phyloP scores from a whole-genome alignment of 2,888 invertebrate species.

The Lasioglossum pauxillum region DNA sequence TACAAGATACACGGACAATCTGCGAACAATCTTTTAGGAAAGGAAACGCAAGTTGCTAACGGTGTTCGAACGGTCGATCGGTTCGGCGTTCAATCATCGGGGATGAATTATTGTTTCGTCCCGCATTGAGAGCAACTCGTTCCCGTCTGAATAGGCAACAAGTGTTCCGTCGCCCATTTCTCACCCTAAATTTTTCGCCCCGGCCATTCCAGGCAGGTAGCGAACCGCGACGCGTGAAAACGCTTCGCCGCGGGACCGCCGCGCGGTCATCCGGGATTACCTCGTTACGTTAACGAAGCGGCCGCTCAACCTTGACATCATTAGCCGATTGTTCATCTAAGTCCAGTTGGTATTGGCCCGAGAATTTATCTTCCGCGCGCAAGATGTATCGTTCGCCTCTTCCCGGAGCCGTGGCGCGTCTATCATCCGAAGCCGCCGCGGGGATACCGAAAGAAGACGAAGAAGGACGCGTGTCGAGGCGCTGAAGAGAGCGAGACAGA shows the following conservation, averaged over 20 bases:
- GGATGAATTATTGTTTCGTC: not conserved
- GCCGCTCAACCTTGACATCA: conserved; percentile 72
- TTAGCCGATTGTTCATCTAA: conserved; percentile 74
- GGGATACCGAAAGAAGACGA: conserved; percentile 31
- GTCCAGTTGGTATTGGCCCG: conserved; percentile 53
- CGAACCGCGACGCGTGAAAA: conserved; percentile 35
- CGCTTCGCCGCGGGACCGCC: conserved; percentile 6
- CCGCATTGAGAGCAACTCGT: not conserved
- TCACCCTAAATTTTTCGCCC: not conserved
- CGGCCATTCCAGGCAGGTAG: conserved; percentile 20
- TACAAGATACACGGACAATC: not conserved
- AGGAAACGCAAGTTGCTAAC: not conserved
- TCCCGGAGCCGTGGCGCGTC: conserved; percentile 55
- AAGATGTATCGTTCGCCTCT: conserved; percentile 66
- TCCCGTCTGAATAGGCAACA: not conserved
- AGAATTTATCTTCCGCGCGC: conserved; percentile 70
- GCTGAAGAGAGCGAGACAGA: not conserved
- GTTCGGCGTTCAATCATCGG: not conserved
- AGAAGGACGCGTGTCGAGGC: conserved; percentile 26
- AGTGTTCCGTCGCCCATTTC: conserved; percentile 14
- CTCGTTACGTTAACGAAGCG: conserved; percentile 72
- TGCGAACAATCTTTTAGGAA: too few species aligned
- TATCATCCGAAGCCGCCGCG: conserved; percentile 70
- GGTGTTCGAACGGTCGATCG: not conserved
- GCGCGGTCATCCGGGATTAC: conserved; percentile 57